phyloP scores from a whole-genome alignment of 2,113 vertebrate genomes.

The Nibea coibor region DNA sequence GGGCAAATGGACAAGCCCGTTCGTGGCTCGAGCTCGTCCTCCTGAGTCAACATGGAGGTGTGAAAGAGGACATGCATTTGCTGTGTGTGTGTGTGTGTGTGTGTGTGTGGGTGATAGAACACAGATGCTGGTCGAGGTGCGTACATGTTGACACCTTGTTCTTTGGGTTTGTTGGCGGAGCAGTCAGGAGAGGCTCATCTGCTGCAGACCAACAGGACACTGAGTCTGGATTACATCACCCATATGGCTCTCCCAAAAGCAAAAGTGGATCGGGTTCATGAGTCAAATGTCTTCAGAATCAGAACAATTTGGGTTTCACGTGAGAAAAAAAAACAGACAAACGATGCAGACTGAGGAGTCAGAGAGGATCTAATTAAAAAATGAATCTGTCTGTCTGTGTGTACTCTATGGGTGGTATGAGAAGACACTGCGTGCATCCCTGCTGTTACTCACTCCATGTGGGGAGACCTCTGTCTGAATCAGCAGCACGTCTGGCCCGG shows the following conservation, averaged over 20 bases:
- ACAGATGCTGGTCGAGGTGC: constrained; percentile 40
- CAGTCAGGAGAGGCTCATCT: constrained; percentile 1
- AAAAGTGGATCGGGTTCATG: neutral
- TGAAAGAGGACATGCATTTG: constrained; percentile 56
- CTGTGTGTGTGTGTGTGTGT: constrained; percentile 23
- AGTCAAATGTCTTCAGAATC: neutral
- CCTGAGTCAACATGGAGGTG: constrained; percentile 72
- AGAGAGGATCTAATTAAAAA: constrained; percentile 29
- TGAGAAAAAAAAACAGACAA: constrained; percentile 11
- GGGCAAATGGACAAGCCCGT: constrained; percentile 66
- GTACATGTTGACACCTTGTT: constrained; percentile 38
- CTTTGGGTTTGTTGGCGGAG: constrained; percentile 32
- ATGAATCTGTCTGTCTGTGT: constrained; percentile 45
- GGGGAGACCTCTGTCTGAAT: constrained; percentile 68
- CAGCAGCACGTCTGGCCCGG: constrained; percentile 62
- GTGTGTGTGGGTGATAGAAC: constrained; percentile 31
- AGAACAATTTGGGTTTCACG: neutral
- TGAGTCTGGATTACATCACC: neutral
- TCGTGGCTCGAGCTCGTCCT: constrained; percentile 17
- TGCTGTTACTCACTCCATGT: constrained; percentile 59
- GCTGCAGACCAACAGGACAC: constrained; percentile 16
- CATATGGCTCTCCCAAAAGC: too few species aligned
- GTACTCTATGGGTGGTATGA: constrained; percentile 36
- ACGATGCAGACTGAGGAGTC: constrained; percentile 54
- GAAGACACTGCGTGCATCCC: constrained; percentile 21